A percentile compares a stretch with the other conserved stretches of the same genome.
Conservation (phyloP, 2,888 invertebrate species). For the Eupeodes luniger region DNA sequence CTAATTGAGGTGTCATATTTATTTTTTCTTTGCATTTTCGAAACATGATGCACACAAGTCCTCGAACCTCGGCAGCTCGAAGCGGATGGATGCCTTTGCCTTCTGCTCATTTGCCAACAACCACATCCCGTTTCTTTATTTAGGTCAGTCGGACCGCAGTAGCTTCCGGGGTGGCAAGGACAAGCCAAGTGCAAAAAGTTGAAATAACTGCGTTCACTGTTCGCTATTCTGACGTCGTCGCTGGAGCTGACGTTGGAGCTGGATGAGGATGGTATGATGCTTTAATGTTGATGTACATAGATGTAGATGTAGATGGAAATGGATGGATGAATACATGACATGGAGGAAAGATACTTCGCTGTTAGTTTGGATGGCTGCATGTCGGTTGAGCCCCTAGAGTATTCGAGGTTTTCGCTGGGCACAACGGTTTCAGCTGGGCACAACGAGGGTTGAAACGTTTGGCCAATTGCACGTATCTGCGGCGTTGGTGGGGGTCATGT, state of each 20-base stretch:
- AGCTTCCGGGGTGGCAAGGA: constrained; percentile 67
- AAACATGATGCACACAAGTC: constrained; percentile 61
- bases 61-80: neutral
- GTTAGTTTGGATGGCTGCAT: constrained; percentile 55
- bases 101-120: constrained; percentile 65
- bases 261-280: neutral
- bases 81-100: constrained; percentile 45
- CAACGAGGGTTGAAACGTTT: constrained; percentile 81
- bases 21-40: constrained; percentile 25
- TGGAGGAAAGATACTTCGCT: constrained; percentile 40
- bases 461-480: constrained; percentile 80
- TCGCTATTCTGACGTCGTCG: too few relatives aligned
- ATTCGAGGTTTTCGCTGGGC: constrained; percentile 53
- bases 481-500: constrained; percentile 62
- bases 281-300: neutral
- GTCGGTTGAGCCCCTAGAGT: constrained; percentile 58
- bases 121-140: constrained; percentile 65
- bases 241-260: neutral
- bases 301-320: constrained; percentile 17
- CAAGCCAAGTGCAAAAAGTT: constrained; percentile 60
- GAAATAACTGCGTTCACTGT: constrained; percentile 39
- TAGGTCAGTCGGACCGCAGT: constrained; percentile 69
- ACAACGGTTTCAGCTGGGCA: constrained; percentile 82
- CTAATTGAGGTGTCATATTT: constrained; percentile 45
- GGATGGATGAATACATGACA: constrained; percentile 43